Conservation (phyloP, 2,797 vertebrate genomes). For the Spea hammondii region DNA sequence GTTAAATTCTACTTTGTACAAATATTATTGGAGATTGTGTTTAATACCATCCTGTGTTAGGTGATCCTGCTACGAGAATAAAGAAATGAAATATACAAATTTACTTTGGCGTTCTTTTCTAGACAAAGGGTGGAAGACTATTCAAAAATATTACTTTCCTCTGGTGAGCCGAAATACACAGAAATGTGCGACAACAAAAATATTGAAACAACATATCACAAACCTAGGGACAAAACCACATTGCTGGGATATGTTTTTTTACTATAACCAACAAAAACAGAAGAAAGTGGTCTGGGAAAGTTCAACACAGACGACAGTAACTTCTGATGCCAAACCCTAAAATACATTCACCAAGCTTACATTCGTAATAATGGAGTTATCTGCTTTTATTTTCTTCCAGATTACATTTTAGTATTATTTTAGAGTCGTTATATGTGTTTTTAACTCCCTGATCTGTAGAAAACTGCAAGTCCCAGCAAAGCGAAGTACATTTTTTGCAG, state of each 20-base stretch:
- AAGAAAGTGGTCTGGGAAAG: conserved; percentile 32
- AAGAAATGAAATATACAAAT: no score
- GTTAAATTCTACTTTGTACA: no score
- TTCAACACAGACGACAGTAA: conserved; percentile 12
- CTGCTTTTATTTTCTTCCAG: conserved; percentile 22
- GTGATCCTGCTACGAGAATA: no score
- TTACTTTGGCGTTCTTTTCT: no score
- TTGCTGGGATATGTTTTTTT: no score
- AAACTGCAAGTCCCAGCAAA: conserved; percentile 33
- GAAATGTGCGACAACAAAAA: conserved; percentile 17
- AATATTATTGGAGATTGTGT: no score
- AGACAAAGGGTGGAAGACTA: no score
- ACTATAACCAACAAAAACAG: conserved; percentile 23
- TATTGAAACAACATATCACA: conserved; percentile 10
- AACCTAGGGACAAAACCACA: no score
- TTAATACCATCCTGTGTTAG: no score
- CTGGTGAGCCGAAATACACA: neutral
- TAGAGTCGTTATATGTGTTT: conserved; percentile 8
- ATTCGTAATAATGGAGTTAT: conserved; percentile 16
- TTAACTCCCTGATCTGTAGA: neutral
- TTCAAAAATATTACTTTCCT: no score
- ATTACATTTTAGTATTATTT: conserved; percentile 10
- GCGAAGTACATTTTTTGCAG: neutral
- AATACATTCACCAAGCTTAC: conserved; percentile 10
- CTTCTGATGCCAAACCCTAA: neutral